Base-by-base conservation (phyloP, 1,140 invertebrate species). In the Ditylenchus dipsaci region DNA sequence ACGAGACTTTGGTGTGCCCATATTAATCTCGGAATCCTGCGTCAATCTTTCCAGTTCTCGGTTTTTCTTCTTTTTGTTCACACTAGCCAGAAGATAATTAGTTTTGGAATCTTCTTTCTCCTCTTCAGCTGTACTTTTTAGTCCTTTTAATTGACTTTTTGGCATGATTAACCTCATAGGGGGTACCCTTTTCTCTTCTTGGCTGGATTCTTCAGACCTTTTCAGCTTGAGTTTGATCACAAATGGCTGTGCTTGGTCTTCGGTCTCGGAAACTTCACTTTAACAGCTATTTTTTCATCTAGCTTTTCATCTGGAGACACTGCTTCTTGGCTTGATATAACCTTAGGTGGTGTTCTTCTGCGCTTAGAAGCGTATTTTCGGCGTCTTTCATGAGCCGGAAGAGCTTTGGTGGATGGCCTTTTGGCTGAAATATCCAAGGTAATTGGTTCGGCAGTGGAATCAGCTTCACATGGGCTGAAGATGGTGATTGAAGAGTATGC, bases 401-500 rank as follows among this genome's bases (percentile, higher is more conserved):
- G n/a, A 19, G 49, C n/a, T 53, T 53, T 3, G n/a, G 3, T 5
- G 15, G n/a, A 53, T 19, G n/a, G n/a, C 3, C 49, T 3, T 53
- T 53, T 53, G 49, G n/a, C 49, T 53, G 49, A 53, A 53, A 53
- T 3, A 7, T 26, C 3, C 49, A 53, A n/a, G n/a, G n/a, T n/a
- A n/a, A n/a, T n/a, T n/a, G n/a, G n/a, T n/a, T n/a, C n/a, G n/a
- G n/a, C n/a, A n/a, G n/a, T n/a, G n/a, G n/a, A n/a, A n/a, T 53
- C 49, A 3, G n/a, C 49, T 53, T 21, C 15, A 53, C n/a, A 26
- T 21, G 49, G n/a, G 15, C 3, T 53, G 15, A 8, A 53, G 15
- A 53, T 7, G 49, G n/a, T 53, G 49, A 68, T 23, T 7, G 29
- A 27, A 21, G 66, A 68, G 26, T 67, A n/a, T 11, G 66, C 66